These are phyloP conservation scores for Homarus americanus DNA, from an alignment of 1,140 invertebrate species.

Conservation along the genomic window DNA sequence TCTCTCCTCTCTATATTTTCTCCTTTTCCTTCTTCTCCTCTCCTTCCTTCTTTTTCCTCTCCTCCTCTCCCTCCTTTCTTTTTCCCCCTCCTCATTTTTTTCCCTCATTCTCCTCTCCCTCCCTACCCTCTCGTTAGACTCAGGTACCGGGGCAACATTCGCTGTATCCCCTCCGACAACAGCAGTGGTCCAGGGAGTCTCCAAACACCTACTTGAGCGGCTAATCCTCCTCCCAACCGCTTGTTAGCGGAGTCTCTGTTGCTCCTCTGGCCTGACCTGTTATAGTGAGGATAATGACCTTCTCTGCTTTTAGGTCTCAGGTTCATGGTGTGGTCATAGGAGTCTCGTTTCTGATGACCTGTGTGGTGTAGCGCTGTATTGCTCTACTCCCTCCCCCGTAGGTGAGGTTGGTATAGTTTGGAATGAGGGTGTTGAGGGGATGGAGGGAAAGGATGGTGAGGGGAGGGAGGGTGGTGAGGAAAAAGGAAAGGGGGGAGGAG, in stretches of 20 bases:
- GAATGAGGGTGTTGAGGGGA: no score
- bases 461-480: no score
- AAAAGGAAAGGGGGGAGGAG: no score
- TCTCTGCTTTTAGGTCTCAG: not conserved
- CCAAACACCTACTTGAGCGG: not conserved
- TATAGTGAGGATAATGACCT: no score
- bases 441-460: no score
- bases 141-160: not conserved
- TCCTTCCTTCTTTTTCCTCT: not conserved
- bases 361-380: not conserved
- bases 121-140: not conserved
- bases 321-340: not conserved
- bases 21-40: not conserved
- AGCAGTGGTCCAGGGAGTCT: not conserved
- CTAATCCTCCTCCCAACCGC: not conserved
- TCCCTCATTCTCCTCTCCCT: not conserved
- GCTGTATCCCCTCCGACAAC: not conserved
- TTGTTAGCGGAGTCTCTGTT: slow-evolving; percentile 4
- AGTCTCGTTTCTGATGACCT: not conserved
- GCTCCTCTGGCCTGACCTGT: not conserved
- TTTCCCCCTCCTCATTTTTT: not conserved
- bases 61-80: not conserved
- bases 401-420: no score
- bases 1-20: not conserved
- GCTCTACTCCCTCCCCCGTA: not conserved